Evolutionary conservation across 2,113 vertebrate species (phyloP), one percentile per base, ranked within the genome.

Genomic region (Lamprotornis superbus): DNA sequence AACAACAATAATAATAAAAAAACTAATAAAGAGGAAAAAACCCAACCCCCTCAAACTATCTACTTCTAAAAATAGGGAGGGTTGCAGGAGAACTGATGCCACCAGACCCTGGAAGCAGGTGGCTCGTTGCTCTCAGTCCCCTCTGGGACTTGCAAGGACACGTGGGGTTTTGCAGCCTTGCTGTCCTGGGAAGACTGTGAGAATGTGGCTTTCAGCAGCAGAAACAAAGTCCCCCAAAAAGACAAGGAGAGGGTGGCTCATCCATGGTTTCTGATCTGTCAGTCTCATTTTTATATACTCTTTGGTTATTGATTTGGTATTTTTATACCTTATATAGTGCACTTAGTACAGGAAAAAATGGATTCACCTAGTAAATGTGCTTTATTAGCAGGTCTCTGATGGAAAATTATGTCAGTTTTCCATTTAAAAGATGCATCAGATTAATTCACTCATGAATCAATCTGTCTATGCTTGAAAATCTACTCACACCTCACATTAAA

Each of bases 351-450:
- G 92, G 31, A 82, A 91, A 84, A 83, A 87, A 94, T 74, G 81
- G 82, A 85, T 90, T 82, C 91, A 87, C 84, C 20, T 59, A 90
- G 69, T 73, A 82, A 96, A 75, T 77, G 74, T 31, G 39, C 61
- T 75, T 93, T 77, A 59, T 94, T 95, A 83, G 57, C 7, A 0
- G 53, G 64, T 74, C 81, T 87, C 94, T 92, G 90, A 91, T 88
- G 86, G 96, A 90, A 96, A 96, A 94, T 42, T 57, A 96, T 79
- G 77, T 71, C 90, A 67, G 68, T 78, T 96, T 97, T 74, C 73
- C 83, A 61, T 94, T 82, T 68, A 95, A 95, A 95, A 96, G 90
- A 75, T 61, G 79, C 90, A 74, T 85, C 80, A 57, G 42, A 64
- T 82, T 90, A 92, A 85, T 70, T 81, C 81, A 35, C 52, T 56